These are phyloP conservation scores for Acromyrmex charruanus DNA, from an alignment of 1,140 invertebrate species.

Conservation along the genomic window DNA sequence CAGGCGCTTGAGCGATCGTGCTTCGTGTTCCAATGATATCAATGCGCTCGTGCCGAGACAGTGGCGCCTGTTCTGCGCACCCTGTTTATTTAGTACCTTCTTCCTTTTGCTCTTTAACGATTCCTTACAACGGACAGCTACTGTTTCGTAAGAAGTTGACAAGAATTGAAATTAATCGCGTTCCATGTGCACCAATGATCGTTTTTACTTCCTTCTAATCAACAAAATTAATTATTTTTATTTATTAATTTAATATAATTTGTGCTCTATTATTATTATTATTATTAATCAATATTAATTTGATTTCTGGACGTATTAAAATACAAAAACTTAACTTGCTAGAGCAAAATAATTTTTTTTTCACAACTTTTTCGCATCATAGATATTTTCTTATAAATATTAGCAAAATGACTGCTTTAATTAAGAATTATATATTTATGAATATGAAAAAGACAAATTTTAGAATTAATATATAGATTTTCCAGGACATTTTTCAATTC, in stretches of 20 bases:
- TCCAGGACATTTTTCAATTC: background rate
- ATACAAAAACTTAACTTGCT: slow-evolving; percentile 1
- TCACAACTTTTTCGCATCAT: background rate
- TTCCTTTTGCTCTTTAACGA: slow-evolving; percentile 43
- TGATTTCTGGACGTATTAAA: background rate
- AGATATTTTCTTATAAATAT: slow-evolving; percentile 8
- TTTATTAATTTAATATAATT: background rate
- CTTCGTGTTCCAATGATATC: slow-evolving; percentile 65
- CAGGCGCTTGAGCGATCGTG: slow-evolving; percentile 57
- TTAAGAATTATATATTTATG: background rate
- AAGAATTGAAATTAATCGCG: slow-evolving; percentile 76
- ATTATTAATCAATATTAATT: background rate
- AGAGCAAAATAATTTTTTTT: background rate
- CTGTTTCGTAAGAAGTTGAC: slow-evolving; percentile 70
- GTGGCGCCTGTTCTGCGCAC: slow-evolving; percentile 64
- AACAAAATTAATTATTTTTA: slow-evolving; percentile 24
- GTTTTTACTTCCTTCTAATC: slow-evolving; percentile 10
- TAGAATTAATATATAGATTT: slow-evolving; percentile 2
- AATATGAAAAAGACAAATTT: slow-evolving; percentile 10
- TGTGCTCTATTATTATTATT: background rate
- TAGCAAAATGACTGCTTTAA: background rate
- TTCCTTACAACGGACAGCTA: slow-evolving; percentile 64
- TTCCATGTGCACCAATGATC: background rate
- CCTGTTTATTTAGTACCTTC: background rate
- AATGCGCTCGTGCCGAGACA: slow-evolving; percentile 54